A percentile compares a stretch with the other conserved stretches of the same genome.
These are phyloP conservation scores for Antennarius maculatus DNA, from an alignment of 2,797 vertebrate species.

Conservation along the genomic window DNA sequence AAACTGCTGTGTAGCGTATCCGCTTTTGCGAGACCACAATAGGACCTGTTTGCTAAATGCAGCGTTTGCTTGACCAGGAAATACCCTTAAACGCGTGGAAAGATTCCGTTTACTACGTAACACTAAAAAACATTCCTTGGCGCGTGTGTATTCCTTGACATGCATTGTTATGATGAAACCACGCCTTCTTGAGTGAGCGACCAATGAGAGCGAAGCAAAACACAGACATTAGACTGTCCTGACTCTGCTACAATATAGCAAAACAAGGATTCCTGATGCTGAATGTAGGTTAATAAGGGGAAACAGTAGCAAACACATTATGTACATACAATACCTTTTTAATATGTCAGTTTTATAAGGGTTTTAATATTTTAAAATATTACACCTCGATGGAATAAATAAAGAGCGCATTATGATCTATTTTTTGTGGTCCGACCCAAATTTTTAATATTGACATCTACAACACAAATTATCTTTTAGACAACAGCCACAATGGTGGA, in stretches of 20 bases:
- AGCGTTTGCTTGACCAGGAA: constrained; percentile 4
- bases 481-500: neutral
- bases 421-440: too few relatives aligned
- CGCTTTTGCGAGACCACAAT: neutral
- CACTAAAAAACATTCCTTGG: constrained; percentile 79
- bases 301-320: neutral
- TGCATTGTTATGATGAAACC: constrained; percentile 73
- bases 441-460: neutral
- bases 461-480: neutral
- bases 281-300: constrained; percentile 17
- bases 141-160: constrained; percentile 77
- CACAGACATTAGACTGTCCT: constrained; percentile 60
- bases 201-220: constrained; percentile 62
- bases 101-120: constrained; percentile 30
- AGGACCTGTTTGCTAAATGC: neutral
- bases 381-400: too few relatives aligned
- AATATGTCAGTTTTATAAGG: too few relatives aligned
- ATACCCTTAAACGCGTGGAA: constrained; percentile 1
- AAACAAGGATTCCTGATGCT: constrained; percentile 58
- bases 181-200: constrained; percentile 37
- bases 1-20: constrained; percentile 31
- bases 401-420: too few relatives aligned
- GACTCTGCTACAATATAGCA: constrained; percentile 43
- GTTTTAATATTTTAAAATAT: too few relatives aligned
- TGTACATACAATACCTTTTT: too few relatives aligned